Conservation (phyloP, 2,797 vertebrate species). For the Lepus townsendii region DNA sequence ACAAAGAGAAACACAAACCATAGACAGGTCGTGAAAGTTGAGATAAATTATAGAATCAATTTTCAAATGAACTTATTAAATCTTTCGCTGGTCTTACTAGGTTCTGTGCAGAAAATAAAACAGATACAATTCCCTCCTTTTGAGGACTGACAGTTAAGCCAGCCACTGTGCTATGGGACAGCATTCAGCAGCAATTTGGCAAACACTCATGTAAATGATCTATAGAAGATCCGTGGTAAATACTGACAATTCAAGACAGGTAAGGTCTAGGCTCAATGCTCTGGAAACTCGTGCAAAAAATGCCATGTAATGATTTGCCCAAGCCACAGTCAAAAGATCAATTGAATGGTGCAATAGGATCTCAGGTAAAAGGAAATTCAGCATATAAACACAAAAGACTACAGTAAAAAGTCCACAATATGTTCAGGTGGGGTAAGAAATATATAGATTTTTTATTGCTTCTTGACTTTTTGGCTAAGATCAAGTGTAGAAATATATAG, state of each 20-base stretch:
- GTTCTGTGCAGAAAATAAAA: conserved; percentile 61
- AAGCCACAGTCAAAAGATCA: neutral
- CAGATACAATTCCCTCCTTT: neutral
- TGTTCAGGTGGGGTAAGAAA: conserved; percentile 22
- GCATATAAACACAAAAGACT: conserved; percentile 27
- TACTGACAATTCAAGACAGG: conserved; percentile 51
- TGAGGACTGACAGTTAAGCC: conserved; percentile 22
- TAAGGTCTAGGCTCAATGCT: neutral
- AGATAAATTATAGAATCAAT: neutral
- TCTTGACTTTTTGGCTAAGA: too few relatives aligned
- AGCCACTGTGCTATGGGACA: conserved; percentile 22
- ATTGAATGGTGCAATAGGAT: conserved; percentile 56
- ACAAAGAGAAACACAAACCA: conserved; percentile 54
- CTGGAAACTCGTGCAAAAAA: conserved; percentile 58
- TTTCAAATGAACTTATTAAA: conserved; percentile 61
- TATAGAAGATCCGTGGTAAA: conserved; percentile 6
- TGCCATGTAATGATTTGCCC: neutral
- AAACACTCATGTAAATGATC: conserved; percentile 49
- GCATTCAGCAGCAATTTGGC: conserved; percentile 14
- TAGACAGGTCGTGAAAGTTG: conserved; percentile 18
- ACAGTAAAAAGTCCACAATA: conserved; percentile 10
- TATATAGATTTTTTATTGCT: neutral
- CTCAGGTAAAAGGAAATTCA: conserved; percentile 55
- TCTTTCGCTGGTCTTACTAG: neutral
- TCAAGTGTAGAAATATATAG: neutral